Evolutionary conservation across 2,888 invertebrate genomes (phyloP).

Genomic region (Aphodius sticticus): DNA sequence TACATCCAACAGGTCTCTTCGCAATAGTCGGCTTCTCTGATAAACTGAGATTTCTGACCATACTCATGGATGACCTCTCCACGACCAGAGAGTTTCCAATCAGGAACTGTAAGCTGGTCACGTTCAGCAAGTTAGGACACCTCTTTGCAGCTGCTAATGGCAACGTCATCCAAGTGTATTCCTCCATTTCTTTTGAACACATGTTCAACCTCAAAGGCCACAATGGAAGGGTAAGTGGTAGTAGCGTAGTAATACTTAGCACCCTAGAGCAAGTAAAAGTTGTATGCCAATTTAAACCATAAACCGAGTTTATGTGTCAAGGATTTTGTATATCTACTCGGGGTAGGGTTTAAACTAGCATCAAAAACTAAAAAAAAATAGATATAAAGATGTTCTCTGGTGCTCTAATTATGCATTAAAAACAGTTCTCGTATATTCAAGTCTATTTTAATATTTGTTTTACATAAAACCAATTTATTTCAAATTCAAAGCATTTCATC

Average conservation of each 20-base stretch:
- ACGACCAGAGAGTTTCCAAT: constrained; percentile 70
- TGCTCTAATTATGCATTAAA: no score
- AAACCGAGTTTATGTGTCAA: no score
- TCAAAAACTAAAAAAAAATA: no score
- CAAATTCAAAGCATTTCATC: no score
- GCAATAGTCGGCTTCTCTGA: constrained; percentile 91
- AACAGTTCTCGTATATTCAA: no score
- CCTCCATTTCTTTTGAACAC: constrained; percentile 81
- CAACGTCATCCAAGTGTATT: constrained; percentile 85
- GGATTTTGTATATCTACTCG: background rate
- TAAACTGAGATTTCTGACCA: constrained; percentile 86
- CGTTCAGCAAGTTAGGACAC: constrained; percentile 88
- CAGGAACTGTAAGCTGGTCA: constrained; percentile 76
- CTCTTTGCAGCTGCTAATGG: constrained; percentile 90
- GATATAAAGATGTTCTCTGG: no score
- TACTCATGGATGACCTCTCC: constrained; percentile 85
- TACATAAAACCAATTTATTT: no score
- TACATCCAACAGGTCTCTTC: constrained; percentile 84
- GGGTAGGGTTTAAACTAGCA: no score
- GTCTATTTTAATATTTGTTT: no score
- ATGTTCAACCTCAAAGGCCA: constrained; percentile 82
- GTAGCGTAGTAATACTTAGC: constrained; percentile 20
- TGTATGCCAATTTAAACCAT: no score
- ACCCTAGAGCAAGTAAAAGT: no score
- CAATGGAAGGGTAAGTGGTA: constrained; percentile 67